These are phyloP conservation scores for Paracentrotus lividus DNA, from an alignment of 53 echinoderm and acorn worm species.

Conservation along the genomic window DNA sequence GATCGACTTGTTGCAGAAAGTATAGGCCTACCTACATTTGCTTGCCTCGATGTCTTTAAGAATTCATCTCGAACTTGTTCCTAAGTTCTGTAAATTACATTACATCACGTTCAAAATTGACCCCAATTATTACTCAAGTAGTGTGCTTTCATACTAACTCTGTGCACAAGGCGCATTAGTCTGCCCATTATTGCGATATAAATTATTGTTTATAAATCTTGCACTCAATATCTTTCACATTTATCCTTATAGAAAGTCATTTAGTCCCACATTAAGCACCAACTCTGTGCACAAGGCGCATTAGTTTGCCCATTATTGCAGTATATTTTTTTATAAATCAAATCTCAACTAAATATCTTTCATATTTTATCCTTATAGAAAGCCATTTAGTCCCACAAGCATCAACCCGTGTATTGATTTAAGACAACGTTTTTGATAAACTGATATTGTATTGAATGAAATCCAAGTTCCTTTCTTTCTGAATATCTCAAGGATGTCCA, in stretches of 20 bases:
- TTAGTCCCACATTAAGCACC: not conserved
- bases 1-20: no score
- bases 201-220: no score
- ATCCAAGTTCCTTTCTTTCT: not conserved
- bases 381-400: not conserved
- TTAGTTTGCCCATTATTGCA: not conserved
- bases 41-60: no score
- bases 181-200: not conserved
- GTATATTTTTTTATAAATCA: no score
- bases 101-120: no score
- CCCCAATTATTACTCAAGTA: no score
- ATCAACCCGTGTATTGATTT: not conserved
- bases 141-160: not conserved
- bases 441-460: not conserved
- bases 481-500: slow-evolving; percentile 1
- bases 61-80: no score
- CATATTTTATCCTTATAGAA: not conserved
- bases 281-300: not conserved
- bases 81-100: no score
- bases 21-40: no score
- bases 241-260: not conserved
- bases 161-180: not conserved
- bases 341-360: no score
- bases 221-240: no score
- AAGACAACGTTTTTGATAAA: not conserved